Conservation (phyloP, 1,140 invertebrate species). For the Drosophila burlai region DNA sequence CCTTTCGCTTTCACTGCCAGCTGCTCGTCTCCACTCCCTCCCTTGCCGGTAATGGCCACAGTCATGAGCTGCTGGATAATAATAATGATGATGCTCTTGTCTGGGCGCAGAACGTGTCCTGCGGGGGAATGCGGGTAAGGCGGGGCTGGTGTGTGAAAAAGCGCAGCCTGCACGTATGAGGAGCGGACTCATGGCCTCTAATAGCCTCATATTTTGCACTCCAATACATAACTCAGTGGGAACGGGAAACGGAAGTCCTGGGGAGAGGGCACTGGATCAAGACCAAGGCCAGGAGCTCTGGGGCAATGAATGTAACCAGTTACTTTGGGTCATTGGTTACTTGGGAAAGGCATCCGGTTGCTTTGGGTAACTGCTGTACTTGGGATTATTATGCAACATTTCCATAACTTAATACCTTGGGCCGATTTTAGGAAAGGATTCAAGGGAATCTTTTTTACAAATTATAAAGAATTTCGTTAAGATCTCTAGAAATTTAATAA, state of each 20-base stretch:
- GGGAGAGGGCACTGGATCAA: constrained; percentile 10
- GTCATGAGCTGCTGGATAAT: constrained; percentile 61
- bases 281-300: constrained; percentile 50
- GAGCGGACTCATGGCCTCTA: constrained; percentile 57
- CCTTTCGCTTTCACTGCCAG: constrained; percentile 71
- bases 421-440: not conserved
- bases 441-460: not conserved
- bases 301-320: constrained; percentile 31
- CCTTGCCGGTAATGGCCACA: constrained; percentile 67
- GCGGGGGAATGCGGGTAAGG: not conserved
- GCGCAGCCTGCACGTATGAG: constrained; percentile 74
- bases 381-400: not conserved
- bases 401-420: not conserved
- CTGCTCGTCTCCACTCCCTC: constrained; percentile 15
- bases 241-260: constrained; percentile 11
- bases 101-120: constrained; percentile 16
- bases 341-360: not conserved
- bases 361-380: not conserved
- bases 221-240: constrained; percentile 61
- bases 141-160: constrained; percentile 58
- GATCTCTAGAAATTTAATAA: not conserved
- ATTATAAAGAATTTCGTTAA: not conserved
- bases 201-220: constrained; percentile 70
- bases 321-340: constrained; percentile 5
- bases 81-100: constrained; percentile 54